These are phyloP conservation scores for Iselma pallidipennis DNA, from an alignment of 2,888 invertebrate genomes.

Conservation along the genomic window DNA sequence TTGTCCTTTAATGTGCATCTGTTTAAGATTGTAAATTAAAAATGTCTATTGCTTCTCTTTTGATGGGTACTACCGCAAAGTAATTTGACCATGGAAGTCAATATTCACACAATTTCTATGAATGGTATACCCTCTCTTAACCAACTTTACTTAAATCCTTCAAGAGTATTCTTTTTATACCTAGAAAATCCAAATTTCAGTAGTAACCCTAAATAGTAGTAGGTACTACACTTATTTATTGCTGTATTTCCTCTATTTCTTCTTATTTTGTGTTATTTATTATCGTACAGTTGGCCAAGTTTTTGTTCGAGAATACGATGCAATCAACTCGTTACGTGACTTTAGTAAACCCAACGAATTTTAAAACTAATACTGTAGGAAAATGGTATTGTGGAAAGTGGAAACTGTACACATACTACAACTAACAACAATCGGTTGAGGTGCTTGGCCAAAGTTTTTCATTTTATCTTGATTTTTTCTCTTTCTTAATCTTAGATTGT, in stretches of 20 bases:
- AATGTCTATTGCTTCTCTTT: too few species aligned
- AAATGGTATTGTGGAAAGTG: not conserved
- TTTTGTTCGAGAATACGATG: not conserved
- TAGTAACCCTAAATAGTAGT: not conserved
- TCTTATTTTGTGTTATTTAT: not conserved
- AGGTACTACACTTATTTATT: not conserved
- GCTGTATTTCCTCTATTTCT: not conserved
- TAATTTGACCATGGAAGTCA: too few species aligned
- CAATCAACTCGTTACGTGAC: not conserved
- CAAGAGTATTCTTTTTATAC: too few species aligned
- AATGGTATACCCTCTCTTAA: too few species aligned
- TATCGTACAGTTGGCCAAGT: not conserved
- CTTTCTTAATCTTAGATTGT: not conserved
- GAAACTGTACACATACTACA: not conserved
- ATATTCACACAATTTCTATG: too few species aligned
- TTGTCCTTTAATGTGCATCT: too few species aligned
- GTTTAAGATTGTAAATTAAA: too few species aligned
- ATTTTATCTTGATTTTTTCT: not conserved
- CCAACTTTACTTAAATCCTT: too few species aligned
- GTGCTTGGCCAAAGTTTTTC: too few species aligned
- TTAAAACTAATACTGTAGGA: not conserved
- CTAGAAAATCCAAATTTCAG: too few species aligned
- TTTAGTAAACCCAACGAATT: not conserved
- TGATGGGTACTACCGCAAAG: too few species aligned
- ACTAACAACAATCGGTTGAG: too few species aligned